Evolutionary conservation across 2,113 vertebrate genomes (phyloP).

Genomic region (Cairina moschata): DNA sequence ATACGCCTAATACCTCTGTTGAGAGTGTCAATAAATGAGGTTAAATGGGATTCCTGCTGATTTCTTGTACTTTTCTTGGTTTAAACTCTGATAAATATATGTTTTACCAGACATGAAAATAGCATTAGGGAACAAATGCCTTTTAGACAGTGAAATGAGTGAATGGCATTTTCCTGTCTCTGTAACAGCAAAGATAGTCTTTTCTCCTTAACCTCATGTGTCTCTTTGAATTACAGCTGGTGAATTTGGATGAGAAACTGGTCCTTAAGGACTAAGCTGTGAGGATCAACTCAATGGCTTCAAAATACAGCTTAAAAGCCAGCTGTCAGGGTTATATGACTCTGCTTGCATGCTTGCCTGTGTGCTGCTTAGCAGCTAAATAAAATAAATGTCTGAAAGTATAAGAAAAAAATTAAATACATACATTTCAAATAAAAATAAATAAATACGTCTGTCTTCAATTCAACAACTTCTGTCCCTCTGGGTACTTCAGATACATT

Average conservation of each 20-base stretch:
- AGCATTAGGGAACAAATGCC: background rate
- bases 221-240: background rate
- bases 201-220: background rate
- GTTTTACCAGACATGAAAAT: slow-evolving; percentile 26
- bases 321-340: background rate
- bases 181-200: background rate
- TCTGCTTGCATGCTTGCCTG: background rate
- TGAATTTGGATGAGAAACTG: background rate
- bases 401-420: background rate
- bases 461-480: background rate
- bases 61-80: slow-evolving; percentile 37
- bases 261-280: background rate
- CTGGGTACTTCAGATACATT: background rate
- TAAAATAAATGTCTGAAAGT: background rate
- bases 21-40: slow-evolving; percentile 35
- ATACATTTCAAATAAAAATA: background rate
- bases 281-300: background rate
- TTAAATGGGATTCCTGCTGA: slow-evolving; percentile 54
- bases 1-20: slow-evolving; percentile 38
- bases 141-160: slow-evolving; percentile 18
- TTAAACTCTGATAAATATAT: slow-evolving; percentile 57
- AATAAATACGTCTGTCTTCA: background rate
- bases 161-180: background rate
- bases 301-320: background rate
- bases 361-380: background rate